Evolutionary conservation across 2,113 vertebrate genomes (phyloP), one percentile per base, ranked within the genome.

Genomic region (Telmatochromis brachygnathus): DNA sequence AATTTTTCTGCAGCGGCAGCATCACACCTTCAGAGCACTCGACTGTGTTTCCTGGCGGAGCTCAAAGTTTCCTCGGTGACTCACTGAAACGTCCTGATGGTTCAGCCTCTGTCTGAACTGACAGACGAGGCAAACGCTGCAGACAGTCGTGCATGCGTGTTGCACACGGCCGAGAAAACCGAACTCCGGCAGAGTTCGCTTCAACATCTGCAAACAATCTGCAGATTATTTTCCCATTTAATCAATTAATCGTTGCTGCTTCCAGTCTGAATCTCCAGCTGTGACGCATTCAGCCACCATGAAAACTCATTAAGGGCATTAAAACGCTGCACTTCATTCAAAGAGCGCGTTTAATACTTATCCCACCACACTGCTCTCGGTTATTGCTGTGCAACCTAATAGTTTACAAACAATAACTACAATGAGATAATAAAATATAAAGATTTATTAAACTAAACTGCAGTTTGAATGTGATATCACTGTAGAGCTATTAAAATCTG

Each of bases 101-200:
- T 51, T 77, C 73, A 51, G 26, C 17, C 73, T 75, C 23, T n/a
- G 73, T 77, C 15, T 51, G 73, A 30, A 30, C 15, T 49, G 73
- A 30, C 73, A 77, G 15, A 47, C 17, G 11, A 49, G 6, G 11
- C 45, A n/a, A 77, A 49, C 6, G 42, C 42, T 19, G 70, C 70
- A 49, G 42, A 49, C 70, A 8, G 70, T 2, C 26, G 2, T 13
- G 73, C 26, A 30, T 4, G 45, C 45, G 2, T 0, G 42, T 11
- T 11, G 23, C 70, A 19, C 6, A 0, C 9, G 2, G 23, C 70
- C 5, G 70, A 77, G 23, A 47, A 75, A 28, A 49, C 0, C 2
- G 2, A 75, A 73, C 68, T 45, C 68, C 14, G 1, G 1, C 42
- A 7, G 70, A 30, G 42, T 28, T 75, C 6, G 4, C 14, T 5